phyloP scores from a whole-genome alignment of 2,113 vertebrate genomes.

The Felis catus region DNA sequence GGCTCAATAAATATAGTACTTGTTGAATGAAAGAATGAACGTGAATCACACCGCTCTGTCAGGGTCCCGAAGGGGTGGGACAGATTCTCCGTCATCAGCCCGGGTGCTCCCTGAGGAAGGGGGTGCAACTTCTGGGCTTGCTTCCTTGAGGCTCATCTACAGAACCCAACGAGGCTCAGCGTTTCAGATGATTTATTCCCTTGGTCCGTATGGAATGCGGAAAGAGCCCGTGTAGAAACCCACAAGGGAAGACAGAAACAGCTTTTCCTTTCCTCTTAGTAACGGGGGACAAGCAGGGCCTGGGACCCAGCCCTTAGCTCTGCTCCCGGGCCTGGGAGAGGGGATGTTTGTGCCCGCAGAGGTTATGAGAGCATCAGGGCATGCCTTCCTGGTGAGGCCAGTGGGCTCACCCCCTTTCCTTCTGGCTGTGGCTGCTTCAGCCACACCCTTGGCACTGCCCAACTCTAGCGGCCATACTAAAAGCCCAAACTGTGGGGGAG shows the following conservation, averaged over 20 bases:
- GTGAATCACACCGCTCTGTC: neutral
- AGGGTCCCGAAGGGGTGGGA: neutral
- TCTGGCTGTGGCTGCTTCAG: neutral
- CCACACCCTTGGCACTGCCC: neutral
- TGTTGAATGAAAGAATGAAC: neutral
- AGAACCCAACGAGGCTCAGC: neutral
- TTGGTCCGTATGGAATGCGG: slow-evolving; percentile 9
- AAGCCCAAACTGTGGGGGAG: neutral
- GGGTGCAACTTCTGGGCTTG: neutral
- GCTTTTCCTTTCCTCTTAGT: neutral
- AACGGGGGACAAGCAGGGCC: neutral
- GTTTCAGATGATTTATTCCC: neutral
- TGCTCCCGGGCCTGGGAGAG: neutral
- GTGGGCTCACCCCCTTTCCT: neutral
- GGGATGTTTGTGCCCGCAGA: neutral
- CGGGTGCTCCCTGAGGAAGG: neutral
- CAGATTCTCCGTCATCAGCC: neutral
- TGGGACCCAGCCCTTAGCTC: neutral
- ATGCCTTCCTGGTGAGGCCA: neutral
- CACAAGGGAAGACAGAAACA: neutral
- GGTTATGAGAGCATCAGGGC: neutral
- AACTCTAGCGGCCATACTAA: neutral
- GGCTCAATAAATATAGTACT: neutral
- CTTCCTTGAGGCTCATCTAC: neutral
- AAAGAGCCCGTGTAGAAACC: neutral